Conservation (phyloP, 2,797 vertebrate genomes). For the Enoplosus armatus region DNA sequence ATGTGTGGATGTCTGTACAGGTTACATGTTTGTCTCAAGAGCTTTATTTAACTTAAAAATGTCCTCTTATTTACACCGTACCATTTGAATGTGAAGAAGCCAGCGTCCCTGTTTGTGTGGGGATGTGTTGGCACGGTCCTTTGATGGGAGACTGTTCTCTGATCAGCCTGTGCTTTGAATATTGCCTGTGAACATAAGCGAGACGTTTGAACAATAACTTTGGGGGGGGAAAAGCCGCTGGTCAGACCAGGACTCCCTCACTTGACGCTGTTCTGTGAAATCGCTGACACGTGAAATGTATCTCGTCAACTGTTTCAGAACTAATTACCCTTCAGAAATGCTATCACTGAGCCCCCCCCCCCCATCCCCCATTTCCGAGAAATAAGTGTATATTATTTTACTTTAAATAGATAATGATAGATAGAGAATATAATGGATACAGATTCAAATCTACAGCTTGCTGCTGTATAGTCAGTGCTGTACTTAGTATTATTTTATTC, state of each 20-base stretch:
- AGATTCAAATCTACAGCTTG: constrained; percentile 14
- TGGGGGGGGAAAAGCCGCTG: background rate
- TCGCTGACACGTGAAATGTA: constrained; percentile 82
- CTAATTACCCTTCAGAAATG: constrained; percentile 63
- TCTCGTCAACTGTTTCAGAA: constrained; percentile 67
- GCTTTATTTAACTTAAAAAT: constrained; percentile 62
- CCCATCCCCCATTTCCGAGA: background rate
- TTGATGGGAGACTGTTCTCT: constrained; percentile 66
- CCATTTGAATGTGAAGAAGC: constrained; percentile 80
- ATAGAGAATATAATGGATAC: constrained; percentile 20
- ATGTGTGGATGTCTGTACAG: constrained; percentile 70
- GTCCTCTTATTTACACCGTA: constrained; percentile 62
- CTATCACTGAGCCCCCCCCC: constrained; percentile 72
- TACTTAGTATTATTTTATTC: constrained; percentile 35
- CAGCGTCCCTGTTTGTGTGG: constrained; percentile 60
- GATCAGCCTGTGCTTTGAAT: constrained; percentile 63
- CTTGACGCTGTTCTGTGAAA: constrained; percentile 67
- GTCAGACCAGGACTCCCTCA: constrained; percentile 56
- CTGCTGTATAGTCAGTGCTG: constrained; percentile 27
- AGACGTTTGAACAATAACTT: constrained; percentile 65
- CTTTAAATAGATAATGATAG: constrained; percentile 39
- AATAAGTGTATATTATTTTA: constrained; percentile 33
- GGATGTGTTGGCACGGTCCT: constrained; percentile 51
- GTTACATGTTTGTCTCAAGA: constrained; percentile 56
- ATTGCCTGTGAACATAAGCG: constrained; percentile 64